A percentile compares a stretch with the other conserved stretches of the same genome.
These are phyloP conservation scores for Bellardia pandia DNA, from an alignment of 2,888 invertebrate species.

Conservation along the genomic window DNA sequence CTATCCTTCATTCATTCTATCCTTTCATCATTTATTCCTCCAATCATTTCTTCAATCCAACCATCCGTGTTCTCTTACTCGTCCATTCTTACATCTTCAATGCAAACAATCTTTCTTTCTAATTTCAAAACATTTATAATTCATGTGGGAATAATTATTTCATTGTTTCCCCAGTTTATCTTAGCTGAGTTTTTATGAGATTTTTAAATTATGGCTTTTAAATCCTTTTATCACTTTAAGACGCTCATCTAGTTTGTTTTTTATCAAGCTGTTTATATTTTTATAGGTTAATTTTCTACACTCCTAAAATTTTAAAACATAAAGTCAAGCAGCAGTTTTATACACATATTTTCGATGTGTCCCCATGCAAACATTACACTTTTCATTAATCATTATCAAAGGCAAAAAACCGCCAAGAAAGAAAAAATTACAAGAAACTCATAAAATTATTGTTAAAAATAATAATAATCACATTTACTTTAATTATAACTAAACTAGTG, in stretches of 20 bases:
- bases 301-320: background rate
- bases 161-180: background rate
- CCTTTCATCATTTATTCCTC: no score
- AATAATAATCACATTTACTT: constrained; percentile 60
- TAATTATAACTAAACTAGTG: constrained; percentile 55
- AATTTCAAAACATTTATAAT: no score
- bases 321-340: constrained; percentile 5
- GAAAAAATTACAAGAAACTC: constrained; percentile 17
- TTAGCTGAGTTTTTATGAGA: background rate
- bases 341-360: background rate
- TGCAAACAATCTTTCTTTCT: no score
- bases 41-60: no score
- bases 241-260: background rate
- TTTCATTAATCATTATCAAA: constrained; percentile 61
- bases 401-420: constrained; percentile 7
- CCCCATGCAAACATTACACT: constrained; percentile 9
- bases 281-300: background rate
- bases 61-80: no score
- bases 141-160: no score
- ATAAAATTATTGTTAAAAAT: constrained; percentile 51
- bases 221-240: constrained; percentile 27
- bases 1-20: no score
- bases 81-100: no score
- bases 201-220: background rate
- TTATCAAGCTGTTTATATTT: background rate